These are phyloP conservation scores for Poeciliopsis paucimaculata DNA, from an alignment of 2,797 vertebrate genomes.

Conservation along the genomic window DNA sequence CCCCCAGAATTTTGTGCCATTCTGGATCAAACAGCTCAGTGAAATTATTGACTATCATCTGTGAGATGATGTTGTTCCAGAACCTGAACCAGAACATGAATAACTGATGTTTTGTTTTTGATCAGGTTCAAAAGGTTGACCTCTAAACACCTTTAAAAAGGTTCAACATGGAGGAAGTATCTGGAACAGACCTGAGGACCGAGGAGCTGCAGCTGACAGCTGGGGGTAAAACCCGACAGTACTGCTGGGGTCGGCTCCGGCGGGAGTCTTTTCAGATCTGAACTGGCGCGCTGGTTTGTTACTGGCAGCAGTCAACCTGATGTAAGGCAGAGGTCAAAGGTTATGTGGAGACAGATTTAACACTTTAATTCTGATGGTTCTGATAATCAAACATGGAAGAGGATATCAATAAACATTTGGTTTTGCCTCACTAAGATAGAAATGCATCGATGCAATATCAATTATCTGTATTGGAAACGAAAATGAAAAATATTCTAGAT, in stretches of 20 bases:
- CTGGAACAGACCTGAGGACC: conserved; percentile 80
- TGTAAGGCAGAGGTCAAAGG: background rate
- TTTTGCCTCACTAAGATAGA: background rate
- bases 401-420: background rate
- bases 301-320: conserved; percentile 84
- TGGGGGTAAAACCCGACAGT: conserved; percentile 78
- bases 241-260: conserved; percentile 70
- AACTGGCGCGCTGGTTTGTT: conserved; percentile 81
- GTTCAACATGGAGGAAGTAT: background rate
- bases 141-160: background rate
- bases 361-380: background rate
- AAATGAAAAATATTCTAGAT: too few relatives aligned
- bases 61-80: too few relatives aligned
- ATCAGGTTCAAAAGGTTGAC: background rate
- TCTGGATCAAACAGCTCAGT: too few relatives aligned
- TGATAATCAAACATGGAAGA: background rate
- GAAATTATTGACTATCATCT: too few relatives aligned
- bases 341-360: background rate
- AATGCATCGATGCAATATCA: background rate
- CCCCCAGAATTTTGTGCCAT: too few relatives aligned
- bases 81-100: background rate
- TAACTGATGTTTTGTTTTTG: background rate
- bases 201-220: conserved; percentile 69
- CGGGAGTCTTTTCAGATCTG: conserved; percentile 75
- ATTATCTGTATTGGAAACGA: background rate